Base-by-base conservation (phyloP, 1,140 invertebrate genomes). In the Apis laboriosa region DNA sequence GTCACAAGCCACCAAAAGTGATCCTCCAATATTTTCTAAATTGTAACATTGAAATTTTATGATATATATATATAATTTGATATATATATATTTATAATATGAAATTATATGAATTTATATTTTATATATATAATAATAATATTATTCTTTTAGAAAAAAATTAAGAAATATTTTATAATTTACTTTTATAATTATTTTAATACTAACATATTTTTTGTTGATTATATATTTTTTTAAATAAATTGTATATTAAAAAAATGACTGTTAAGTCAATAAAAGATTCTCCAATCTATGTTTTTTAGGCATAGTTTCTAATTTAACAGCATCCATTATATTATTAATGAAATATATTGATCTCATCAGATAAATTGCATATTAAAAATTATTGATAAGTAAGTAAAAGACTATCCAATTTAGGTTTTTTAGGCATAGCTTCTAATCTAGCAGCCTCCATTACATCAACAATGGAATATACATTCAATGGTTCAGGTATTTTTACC, bases 1-100 rank as follows among this genome's bases (percentile, higher is more conserved):
- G 88, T 97, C 97, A 43, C 94, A 95, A 73, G 96, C 97, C 53
- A 96, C 96, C 7, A 99, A 98, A 93, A 94, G 95, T 70, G 95
- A 96, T 70, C 92, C 95, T 88, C 95, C 96, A 24, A 92, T 95
- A 43, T 97, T 96, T 93, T 95, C 97, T 55, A 97, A 97, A 92
- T 94, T 97, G 24, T 97, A 95, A 96, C 86, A 67, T 28, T 5
- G 1, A 12, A 79, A 63, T 63, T 34, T 71, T 53, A 24, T 60
- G 21, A 72, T 55, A 55, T 2, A 21, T 74, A 21, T 74, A 82
- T 66, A 24, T 24, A 24, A 24, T 24, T 24, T 24, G 24, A 24
- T 24, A 24, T 24, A 24, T 24, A 24, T 24, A 24, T 24, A 24
- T 24, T 24, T 24, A 24, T 24, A 24, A 24, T 24, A 56, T 64